Percentiles rank a stretch among this genome's conserved stretches.
Evolutionary conservation across 1,140 invertebrate species (phyloP).

Genomic region (Heliconius nattereri): DNA sequence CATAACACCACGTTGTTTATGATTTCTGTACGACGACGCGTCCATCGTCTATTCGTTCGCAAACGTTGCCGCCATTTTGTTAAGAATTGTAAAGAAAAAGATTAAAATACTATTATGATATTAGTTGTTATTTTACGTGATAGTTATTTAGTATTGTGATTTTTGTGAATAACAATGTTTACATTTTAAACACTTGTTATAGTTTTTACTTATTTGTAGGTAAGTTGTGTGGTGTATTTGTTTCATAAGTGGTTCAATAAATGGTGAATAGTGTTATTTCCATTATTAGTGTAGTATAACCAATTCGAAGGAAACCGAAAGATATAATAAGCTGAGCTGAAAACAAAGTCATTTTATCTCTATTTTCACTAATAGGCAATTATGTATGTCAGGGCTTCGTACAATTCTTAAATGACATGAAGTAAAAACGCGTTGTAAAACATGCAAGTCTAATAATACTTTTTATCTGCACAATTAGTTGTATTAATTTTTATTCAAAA

Average conservation of each 20-base stretch:
- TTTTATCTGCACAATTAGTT: background rate
- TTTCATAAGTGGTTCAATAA: background rate
- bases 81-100: background rate
- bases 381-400: background rate
- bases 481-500: too few relatives aligned
- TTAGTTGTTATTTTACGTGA: slow-evolving; percentile 4
- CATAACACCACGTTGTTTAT: slow-evolving; percentile 1
- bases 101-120: background rate
- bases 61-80: slow-evolving; percentile 5
- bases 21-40: background rate
- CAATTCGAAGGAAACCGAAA: background rate
- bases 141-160: background rate
- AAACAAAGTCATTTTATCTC: slow-evolving; percentile 3
- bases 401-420: background rate
- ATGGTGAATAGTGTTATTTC: background rate
- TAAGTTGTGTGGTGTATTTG: slow-evolving; percentile 5
- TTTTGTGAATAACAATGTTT: slow-evolving; percentile 16
- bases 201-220: slow-evolving; percentile 5
- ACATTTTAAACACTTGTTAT: background rate
- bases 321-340: background rate
- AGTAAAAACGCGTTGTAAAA: background rate
- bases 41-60: background rate
- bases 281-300: background rate
- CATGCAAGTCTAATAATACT: background rate
- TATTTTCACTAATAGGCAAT: background rate